phyloP scores from a whole-genome alignment of 1,140 invertebrate species.

The Hycleus phaleratus region DNA sequence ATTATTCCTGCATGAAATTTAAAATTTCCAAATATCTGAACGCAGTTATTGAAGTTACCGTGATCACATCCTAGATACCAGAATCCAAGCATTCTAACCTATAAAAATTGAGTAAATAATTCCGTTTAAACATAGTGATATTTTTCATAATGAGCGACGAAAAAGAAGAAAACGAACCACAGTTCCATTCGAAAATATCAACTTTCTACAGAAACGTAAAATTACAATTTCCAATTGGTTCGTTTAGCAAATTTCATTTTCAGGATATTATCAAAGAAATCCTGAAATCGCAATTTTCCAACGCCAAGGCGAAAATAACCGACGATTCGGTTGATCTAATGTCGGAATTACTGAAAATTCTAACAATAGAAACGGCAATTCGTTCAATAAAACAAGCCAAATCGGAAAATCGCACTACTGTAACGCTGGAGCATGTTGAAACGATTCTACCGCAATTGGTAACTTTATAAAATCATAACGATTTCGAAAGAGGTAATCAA shows the following conservation, averaged over 20 bases:
- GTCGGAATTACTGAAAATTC: conserved; percentile 42
- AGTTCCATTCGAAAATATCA: background rate
- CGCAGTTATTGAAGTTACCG: no score
- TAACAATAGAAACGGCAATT: conserved; percentile 45
- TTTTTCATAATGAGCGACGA: background rate
- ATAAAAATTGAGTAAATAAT: no score
- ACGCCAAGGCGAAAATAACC: conserved; percentile 38
- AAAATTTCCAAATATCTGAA: no score
- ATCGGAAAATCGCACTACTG: conserved; percentile 35
- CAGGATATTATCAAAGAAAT: conserved; percentile 38
- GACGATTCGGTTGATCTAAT: conserved; percentile 38
- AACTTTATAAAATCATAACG: conserved; percentile 1
- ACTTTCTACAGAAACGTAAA: background rate
- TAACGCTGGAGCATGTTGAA: conserved; percentile 30
- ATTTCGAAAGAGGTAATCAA: conserved; percentile 3
- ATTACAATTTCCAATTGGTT: background rate
- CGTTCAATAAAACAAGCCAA: conserved; percentile 43
- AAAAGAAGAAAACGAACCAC: background rate
- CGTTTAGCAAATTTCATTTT: background rate
- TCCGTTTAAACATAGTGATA: no score
- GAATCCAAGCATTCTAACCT: no score
- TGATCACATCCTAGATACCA: no score
- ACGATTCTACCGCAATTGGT: conserved; percentile 29
- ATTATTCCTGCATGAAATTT: no score
- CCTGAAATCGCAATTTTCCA: conserved; percentile 34